A percentile compares a stretch with the other conserved stretches of the same genome.
These are phyloP conservation scores for Cremastinae sp. DNA, from an alignment of 2,888 invertebrate genomes.

Conservation along the genomic window DNA sequence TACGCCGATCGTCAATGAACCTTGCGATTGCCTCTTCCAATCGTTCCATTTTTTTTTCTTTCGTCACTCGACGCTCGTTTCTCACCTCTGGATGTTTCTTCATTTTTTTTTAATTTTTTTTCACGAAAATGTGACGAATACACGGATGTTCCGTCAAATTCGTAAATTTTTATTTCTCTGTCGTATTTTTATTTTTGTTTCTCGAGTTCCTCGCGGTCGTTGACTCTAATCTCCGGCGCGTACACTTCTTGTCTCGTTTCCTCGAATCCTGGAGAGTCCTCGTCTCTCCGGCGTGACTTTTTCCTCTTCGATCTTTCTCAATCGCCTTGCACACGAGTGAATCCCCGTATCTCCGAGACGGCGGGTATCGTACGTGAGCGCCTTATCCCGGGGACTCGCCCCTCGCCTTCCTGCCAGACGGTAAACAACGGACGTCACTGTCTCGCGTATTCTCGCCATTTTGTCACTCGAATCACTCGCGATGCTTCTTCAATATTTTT, in stretches of 20 bases:
- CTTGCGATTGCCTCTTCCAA: too few relatives aligned
- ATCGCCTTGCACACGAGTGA: slow-evolving; percentile 23
- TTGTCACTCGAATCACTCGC: slow-evolving; percentile 42
- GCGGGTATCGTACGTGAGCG: slow-evolving; percentile 46
- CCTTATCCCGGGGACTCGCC: slow-evolving; percentile 26
- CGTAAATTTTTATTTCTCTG: slow-evolving; percentile 42
- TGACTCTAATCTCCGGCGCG: slow-evolving; percentile 70
- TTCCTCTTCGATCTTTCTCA: slow-evolving; percentile 62
- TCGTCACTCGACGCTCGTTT: too few relatives aligned
- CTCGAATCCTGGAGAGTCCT: slow-evolving; percentile 72
- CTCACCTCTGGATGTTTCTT: too few relatives aligned
- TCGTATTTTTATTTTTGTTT: slow-evolving; percentile 62
- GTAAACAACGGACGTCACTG: slow-evolving; percentile 71
- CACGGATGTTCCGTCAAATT: slow-evolving; percentile 27
- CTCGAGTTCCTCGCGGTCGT: slow-evolving; percentile 75
- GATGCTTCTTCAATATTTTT: slow-evolving; percentile 10
- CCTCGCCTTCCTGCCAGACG: slow-evolving; percentile 69
- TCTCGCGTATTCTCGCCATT: slow-evolving; percentile 32
- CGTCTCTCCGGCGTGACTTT: slow-evolving; percentile 65
- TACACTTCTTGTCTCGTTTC: slow-evolving; percentile 78
- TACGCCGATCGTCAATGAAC: too few relatives aligned
- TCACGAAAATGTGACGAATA: too few relatives aligned
- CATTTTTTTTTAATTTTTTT: slow-evolving; percentile 3
- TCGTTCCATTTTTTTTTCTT: background rate
- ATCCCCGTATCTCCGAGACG: slow-evolving; percentile 34